Evolutionary conservation across 1,140 invertebrate species (phyloP), one percentile per base, ranked within the genome.

Genomic region (Zeugodacus cucurbitae): DNA sequence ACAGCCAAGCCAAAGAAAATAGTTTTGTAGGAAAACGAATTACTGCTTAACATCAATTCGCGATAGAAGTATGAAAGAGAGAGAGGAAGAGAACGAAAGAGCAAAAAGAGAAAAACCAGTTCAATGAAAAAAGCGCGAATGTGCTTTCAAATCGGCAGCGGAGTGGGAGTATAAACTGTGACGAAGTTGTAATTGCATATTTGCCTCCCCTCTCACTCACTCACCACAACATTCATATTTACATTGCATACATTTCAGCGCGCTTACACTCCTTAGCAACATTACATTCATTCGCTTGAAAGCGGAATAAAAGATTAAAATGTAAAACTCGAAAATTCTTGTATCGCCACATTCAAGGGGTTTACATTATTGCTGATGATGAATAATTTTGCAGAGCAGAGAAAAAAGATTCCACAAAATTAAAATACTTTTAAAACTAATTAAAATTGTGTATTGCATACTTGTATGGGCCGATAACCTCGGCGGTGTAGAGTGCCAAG

Each of bases 371-470:
- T 48, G 74, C 74, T 82, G 74, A n/a, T 64, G 62, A 64, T 74
- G n/a, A 82, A 41, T 26, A 48, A 48, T n/a, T 41, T 41, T 74
- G 17, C 32, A 48, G 22, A 48, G 22, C n/a, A 82, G 34, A 54
- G 11, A 82, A 48, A 41, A 74, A 41, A 74, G 20, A 74, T 22
- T 26, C 26, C 17, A n/a, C 26, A 86, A 86, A 86, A 59, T 86
- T 59, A 58, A 86, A 86, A 86, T 86, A 86, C 48, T 86, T 86
- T 86, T 86, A 59, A 86, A 86, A 86, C 85, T 86, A 86, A 86
- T 86, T 86, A 86, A 86, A 86, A 86, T 34, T 59, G 85, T 58
- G 85, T 82, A 82, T 59, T 86, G 85, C 85, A 86, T 59, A 86
- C 29, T 86, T 59, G 26, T 54, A 59, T 54, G 85, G 48, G 41